phyloP scores from a whole-genome alignment of 2,113 vertebrate species.

The Thamnophis sirtalis region DNA sequence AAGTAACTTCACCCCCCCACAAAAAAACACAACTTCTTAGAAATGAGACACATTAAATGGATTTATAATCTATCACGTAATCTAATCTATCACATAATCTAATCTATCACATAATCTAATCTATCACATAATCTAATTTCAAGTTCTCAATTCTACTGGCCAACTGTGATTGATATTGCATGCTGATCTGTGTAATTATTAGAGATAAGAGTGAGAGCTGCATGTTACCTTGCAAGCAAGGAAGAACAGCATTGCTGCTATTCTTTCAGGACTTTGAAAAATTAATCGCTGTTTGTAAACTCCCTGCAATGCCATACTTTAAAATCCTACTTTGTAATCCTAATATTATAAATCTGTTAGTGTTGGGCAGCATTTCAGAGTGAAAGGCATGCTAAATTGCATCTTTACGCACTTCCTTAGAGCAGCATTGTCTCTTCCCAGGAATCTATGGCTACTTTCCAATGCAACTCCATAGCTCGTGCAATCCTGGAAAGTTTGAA shows the following conservation, averaged over 20 bases:
- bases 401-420: background rate
- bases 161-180: background rate
- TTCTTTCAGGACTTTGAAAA: background rate
- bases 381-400: background rate
- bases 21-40: background rate
- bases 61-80: background rate
- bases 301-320: background rate
- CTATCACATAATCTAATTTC: background rate
- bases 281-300: background rate
- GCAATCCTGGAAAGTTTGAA: background rate
- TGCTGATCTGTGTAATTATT: background rate
- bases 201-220: background rate
- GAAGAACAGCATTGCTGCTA: background rate
- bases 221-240: background rate
- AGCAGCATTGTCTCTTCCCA: background rate
- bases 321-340: background rate
- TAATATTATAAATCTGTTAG: background rate
- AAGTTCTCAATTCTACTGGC: background rate
- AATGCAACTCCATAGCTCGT: background rate
- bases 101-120: too few relatives aligned
- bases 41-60: background rate
- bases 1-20: too few relatives aligned
- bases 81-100: too few relatives aligned
- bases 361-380: background rate
- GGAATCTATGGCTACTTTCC: background rate